A percentile compares a stretch with the other conserved stretches of the same genome.
These are phyloP conservation scores for Lucinisca nassula DNA, from an alignment of 2,888 invertebrate genomes.

Conservation along the genomic window DNA sequence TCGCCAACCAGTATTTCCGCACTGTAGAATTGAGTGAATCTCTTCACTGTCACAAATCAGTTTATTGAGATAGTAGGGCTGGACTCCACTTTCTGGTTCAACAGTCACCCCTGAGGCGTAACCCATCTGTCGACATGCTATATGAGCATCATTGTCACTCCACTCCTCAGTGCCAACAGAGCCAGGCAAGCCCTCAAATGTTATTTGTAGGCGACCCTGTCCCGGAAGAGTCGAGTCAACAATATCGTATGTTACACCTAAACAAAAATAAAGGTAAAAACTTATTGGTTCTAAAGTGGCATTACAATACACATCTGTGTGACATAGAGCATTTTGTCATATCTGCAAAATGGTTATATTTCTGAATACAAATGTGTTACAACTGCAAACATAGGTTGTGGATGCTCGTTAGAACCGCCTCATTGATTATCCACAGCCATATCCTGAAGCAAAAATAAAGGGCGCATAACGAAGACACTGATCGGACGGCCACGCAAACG, in stretches of 20 bases:
- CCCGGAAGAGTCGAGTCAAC: constrained; percentile 39
- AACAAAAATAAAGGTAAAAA: too few relatives aligned
- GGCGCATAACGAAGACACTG: too few relatives aligned
- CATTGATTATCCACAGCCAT: too few relatives aligned
- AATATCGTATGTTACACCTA: constrained; percentile 59
- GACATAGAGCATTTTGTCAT: too few relatives aligned
- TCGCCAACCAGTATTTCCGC: constrained; percentile 74
- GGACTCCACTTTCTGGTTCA: constrained; percentile 11
- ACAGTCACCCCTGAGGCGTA: constrained; percentile 78
- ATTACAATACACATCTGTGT: too few relatives aligned
- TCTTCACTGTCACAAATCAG: constrained; percentile 66
- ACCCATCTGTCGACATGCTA: constrained; percentile 86
- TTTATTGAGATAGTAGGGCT: constrained; percentile 64
- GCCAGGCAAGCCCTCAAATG: constrained; percentile 77
- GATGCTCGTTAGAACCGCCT: too few relatives aligned
- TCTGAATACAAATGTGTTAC: too few relatives aligned
- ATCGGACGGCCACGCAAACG: too few relatives aligned
- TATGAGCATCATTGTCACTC: constrained; percentile 84
- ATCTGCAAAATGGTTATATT: too few relatives aligned
- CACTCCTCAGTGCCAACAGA: constrained; percentile 77
- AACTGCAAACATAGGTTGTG: too few relatives aligned
- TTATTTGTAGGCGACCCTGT: constrained; percentile 73
- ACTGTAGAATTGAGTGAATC: constrained; percentile 67
- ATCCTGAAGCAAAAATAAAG: too few relatives aligned
- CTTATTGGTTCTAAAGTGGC: too few relatives aligned